Percentiles rank a stretch among this genome's conserved stretches.
Evolutionary conservation across 2,888 invertebrate species (phyloP).

Genomic region (Caenorhabditis japonica): DNA sequence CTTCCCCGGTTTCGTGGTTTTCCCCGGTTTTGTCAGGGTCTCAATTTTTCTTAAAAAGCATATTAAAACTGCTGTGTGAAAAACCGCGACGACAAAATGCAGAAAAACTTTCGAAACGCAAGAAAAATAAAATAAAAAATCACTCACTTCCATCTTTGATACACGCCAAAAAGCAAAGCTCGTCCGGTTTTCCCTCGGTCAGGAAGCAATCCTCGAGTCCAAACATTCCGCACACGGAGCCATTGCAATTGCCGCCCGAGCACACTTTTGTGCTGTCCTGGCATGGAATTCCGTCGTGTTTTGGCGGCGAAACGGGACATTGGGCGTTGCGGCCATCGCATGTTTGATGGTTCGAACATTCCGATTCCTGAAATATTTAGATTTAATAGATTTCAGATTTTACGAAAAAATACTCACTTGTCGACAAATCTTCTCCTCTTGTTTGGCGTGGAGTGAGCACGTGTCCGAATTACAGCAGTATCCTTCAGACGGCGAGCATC

Average conservation of each 20-base stretch:
- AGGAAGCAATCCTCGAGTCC: slow-evolving; percentile 94
- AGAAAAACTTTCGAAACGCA: too few relatives aligned
- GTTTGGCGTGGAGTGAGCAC: slow-evolving; percentile 80
- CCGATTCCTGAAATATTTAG: slow-evolving; percentile 67
- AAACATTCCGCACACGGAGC: slow-evolving; percentile 94
- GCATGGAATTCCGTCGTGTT: slow-evolving; percentile 93
- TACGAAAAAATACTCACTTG: too few relatives aligned
- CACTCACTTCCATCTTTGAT: slow-evolving; percentile 75
- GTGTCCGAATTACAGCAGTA: slow-evolving; percentile 93
- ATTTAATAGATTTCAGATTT: too few relatives aligned
- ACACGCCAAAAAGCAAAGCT: slow-evolving; percentile 96
- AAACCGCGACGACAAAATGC: too few relatives aligned
- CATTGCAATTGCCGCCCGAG: slow-evolving; percentile 83
- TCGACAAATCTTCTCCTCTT: slow-evolving; percentile 79
- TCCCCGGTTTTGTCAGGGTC: too few relatives aligned
- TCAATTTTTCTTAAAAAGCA: too few relatives aligned
- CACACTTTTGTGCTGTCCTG: slow-evolving; percentile 91
- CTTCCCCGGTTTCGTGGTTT: too few relatives aligned
- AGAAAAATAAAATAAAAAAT: background rate
- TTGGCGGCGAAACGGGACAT: slow-evolving; percentile 88
- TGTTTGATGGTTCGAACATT: slow-evolving; percentile 71
- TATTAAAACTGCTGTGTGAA: too few relatives aligned
- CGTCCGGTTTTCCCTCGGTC: slow-evolving; percentile 82
- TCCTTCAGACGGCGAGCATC: slow-evolving; percentile 88
- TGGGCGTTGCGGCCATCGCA: slow-evolving; percentile 82